Base-by-base conservation (phyloP, 92 coral and sea anemone species). In the Anthopleura xanthogrammica region DNA sequence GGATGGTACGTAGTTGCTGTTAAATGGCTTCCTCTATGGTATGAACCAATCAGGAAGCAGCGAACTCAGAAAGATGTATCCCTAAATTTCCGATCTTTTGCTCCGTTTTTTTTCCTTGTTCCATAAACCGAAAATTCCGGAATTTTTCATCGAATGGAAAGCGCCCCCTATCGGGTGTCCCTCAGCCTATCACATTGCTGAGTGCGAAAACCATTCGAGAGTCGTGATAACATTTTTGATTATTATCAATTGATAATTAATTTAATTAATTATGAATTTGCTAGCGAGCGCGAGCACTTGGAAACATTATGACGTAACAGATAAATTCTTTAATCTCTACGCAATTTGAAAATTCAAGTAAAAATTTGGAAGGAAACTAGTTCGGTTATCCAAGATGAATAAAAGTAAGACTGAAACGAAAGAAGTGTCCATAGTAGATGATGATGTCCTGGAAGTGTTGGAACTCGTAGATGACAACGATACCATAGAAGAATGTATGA, bases 401-500 rank as follows among this genome's bases (percentile, higher is more conserved):
- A 56, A 76, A 39, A 82, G 77, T 86, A 85, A 78, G 78, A 60
- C 66, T 13, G 82, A 84, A 10, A 52, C 29, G 71, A 91, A 86
- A 77, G 97, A 96, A 50, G 89, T 96, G 83, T 89, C 99, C 1
- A 96, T 96, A 64, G 90, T 94, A 79, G 99, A 94, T 22, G 93
- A 96, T 79, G 92, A 93, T 29, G 98, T 96, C 42, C 80, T 96
- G 29, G 95, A 96, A 77, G 99, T 96, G 54, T 89, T 90, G 52
- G 99, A 96, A 74, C 56, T 81, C 52, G 90, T 94, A 42, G 91
- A 96, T 36, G 99, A 96, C 20, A 85, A 87, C 41, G 66, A 68
- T 36, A 97, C 99, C 10, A 58, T 94, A 62, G 95, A 96, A 55
- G 99, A 96, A 78, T 94, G 99, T 58, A 94, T 96, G 95, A 96